These are phyloP conservation scores for Clunio marinus DNA, from an alignment of 2,888 invertebrate genomes.

Conservation along the genomic window DNA sequence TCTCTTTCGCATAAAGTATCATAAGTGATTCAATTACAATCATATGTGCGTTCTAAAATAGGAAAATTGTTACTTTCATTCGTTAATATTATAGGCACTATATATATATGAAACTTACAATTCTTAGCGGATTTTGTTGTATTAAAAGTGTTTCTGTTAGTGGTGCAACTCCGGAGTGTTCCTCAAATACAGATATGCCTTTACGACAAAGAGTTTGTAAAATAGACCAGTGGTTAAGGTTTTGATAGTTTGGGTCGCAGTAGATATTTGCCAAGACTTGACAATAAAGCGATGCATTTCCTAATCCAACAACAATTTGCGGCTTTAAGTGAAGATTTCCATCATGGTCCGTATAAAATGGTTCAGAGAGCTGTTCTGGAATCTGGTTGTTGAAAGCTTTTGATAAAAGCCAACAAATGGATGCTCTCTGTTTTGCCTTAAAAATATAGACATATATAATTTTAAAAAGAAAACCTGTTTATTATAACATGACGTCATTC, in stretches of 20 bases:
- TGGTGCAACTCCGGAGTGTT: slow-evolving; percentile 67
- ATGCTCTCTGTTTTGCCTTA: slow-evolving; percentile 93
- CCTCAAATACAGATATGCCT: slow-evolving; percentile 78
- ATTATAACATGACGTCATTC: too few relatives aligned
- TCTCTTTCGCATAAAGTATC: slow-evolving; percentile 88
- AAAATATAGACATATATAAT: slow-evolving; percentile 49
- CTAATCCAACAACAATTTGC: slow-evolving; percentile 82
- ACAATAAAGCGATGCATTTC: slow-evolving; percentile 93
- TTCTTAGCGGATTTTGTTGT: slow-evolving; percentile 89
- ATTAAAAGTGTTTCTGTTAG: slow-evolving; percentile 94
- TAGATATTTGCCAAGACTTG: slow-evolving; percentile 91
- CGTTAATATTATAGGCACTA: not conserved
- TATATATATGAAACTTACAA: slow-evolving; percentile 61
- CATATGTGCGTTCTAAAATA: slow-evolving; percentile 89
- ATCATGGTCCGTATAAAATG: slow-evolving; percentile 93
- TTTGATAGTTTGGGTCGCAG: slow-evolving; percentile 93
- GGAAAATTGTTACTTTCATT: slow-evolving; percentile 13
- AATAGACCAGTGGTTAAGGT: slow-evolving; percentile 92
- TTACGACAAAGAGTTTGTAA: slow-evolving; percentile 88
- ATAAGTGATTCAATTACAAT: slow-evolving; percentile 93
- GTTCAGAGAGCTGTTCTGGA: slow-evolving; percentile 87
- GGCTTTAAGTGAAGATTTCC: slow-evolving; percentile 93
- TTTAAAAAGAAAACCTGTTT: not conserved
- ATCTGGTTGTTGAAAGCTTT: slow-evolving; percentile 94
- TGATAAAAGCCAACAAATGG: slow-evolving; percentile 92